A percentile compares a stretch with the other conserved stretches of the same genome.
Conservation (phyloP, 2,888 invertebrate genomes). For the Xiphydria camelus region DNA sequence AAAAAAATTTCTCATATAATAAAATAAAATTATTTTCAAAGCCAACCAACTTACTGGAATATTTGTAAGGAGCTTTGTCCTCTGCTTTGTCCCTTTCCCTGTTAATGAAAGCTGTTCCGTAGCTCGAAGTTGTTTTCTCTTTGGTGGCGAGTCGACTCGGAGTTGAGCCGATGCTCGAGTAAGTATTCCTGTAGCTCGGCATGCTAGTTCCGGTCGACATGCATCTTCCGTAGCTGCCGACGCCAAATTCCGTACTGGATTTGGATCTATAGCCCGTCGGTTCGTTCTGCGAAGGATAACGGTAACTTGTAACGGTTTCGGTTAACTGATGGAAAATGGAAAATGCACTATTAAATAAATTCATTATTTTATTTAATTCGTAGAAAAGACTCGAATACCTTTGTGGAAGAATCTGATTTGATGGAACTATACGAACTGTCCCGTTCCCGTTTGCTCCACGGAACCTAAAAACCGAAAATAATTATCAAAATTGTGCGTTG, state of each 20-base stretch:
- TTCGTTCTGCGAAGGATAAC: conserved; percentile 41
- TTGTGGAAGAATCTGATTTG: conserved; percentile 14
- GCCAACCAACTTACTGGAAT: conserved; percentile 48
- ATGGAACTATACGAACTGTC: conserved; percentile 16
- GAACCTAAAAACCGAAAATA: conserved; percentile 9
- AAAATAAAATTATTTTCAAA: not conserved
- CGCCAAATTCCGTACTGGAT: conserved; percentile 28
- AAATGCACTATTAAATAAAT: not conserved
- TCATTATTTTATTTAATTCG: not conserved
- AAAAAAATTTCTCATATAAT: not conserved
- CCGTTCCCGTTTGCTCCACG: conserved; percentile 15
- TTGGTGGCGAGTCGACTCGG: conserved; percentile 37
- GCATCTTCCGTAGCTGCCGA: conserved; percentile 28
- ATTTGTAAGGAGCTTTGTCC: conserved; percentile 46
- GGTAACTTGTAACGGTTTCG: too few species aligned
- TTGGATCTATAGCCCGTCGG: conserved; percentile 42
- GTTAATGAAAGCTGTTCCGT: conserved; percentile 38
- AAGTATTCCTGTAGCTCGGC: conserved; percentile 45
- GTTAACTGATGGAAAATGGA: not conserved
- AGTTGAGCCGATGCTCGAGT: conserved; percentile 36
- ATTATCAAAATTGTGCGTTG: not conserved
- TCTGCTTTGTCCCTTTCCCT: conserved; percentile 42
- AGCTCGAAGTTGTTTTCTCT: conserved; percentile 38
- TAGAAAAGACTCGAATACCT: conserved; percentile 3
- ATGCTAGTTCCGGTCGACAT: conserved; percentile 38